Conservation (phyloP, 2,113 vertebrate genomes). For the Amia ocellicauda region DNA sequence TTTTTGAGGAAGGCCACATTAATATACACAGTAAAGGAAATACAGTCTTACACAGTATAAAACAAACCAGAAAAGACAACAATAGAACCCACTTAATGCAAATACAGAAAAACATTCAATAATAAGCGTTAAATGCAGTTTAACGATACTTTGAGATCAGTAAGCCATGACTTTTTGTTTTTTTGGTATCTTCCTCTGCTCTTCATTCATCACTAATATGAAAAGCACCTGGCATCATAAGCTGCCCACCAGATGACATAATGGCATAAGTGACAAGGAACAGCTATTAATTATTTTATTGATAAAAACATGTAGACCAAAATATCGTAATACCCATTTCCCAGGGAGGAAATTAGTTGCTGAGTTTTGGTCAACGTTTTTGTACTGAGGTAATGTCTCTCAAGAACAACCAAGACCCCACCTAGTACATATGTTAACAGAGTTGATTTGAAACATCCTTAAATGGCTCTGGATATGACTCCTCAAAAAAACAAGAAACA, state of each 20-base stretch:
- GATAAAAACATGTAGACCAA: constrained; percentile 19
- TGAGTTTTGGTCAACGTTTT: constrained; percentile 21
- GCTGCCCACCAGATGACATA: constrained; percentile 9
- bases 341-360: constrained; percentile 26
- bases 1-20: too few relatives aligned
- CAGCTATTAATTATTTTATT: constrained; percentile 12
- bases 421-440: neutral
- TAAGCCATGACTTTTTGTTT: constrained; percentile 13
- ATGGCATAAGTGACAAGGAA: constrained; percentile 11
- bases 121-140: too few relatives aligned
- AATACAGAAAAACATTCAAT: too few relatives aligned
- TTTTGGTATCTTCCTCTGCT: neutral
- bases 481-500: neutral
- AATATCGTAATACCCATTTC: constrained; percentile 14
- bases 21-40: too few relatives aligned
- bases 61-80: too few relatives aligned
- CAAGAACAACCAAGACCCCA: constrained; percentile 6
- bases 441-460: neutral
- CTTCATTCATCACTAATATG: neutral
- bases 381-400: constrained; percentile 34
- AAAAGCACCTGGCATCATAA: neutral
- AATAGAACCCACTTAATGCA: too few relatives aligned
- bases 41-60: too few relatives aligned
- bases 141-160: too few relatives aligned
- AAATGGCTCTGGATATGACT: neutral